Conservation (phyloP, 2,113 vertebrate genomes). For the Phyllostomus hastatus region DNA sequence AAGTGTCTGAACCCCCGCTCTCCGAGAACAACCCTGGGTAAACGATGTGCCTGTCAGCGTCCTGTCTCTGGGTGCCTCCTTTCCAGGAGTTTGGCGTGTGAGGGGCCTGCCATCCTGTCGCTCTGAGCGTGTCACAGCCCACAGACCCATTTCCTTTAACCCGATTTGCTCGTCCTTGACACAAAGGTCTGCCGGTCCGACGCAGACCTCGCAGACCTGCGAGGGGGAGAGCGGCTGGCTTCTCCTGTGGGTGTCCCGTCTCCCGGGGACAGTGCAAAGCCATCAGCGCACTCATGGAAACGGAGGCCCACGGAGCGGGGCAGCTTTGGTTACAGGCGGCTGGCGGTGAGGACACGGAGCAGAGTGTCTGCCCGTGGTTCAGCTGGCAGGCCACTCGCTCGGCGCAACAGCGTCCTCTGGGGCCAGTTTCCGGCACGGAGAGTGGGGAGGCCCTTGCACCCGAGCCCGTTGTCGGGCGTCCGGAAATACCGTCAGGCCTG, state of each 20-base stretch:
- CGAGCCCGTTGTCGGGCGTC: accelerated
- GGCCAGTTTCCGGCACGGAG: accelerated
- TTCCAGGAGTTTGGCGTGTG: neutral
- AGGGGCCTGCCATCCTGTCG: neutral
- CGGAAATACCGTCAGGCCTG: accelerated
- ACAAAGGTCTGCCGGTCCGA: conserved; percentile 9
- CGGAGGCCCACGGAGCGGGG: neutral
- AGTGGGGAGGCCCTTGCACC: neutral
- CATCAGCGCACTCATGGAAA: accelerated
- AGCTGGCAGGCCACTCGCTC: neutral
- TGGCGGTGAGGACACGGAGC: neutral
- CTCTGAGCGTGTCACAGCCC: neutral
- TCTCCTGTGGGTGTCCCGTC: neutral
- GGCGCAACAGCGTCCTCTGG: accelerated
- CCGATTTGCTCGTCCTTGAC: neutral
- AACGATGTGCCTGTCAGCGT: neutral
- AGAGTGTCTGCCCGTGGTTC: accelerated
- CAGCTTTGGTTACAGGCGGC: too few relatives aligned
- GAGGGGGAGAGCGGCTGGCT: neutral
- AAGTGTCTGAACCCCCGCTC: neutral
- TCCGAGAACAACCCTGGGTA: neutral
- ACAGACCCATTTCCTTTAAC: neutral
- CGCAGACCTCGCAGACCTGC: neutral
- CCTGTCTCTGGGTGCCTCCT: neutral
- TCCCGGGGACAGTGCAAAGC: neutral